Percentiles rank a stretch among this genome's conserved stretches.
Conservation (phyloP, 23 tunicate genomes). For the Halocynthia aurantium region DNA sequence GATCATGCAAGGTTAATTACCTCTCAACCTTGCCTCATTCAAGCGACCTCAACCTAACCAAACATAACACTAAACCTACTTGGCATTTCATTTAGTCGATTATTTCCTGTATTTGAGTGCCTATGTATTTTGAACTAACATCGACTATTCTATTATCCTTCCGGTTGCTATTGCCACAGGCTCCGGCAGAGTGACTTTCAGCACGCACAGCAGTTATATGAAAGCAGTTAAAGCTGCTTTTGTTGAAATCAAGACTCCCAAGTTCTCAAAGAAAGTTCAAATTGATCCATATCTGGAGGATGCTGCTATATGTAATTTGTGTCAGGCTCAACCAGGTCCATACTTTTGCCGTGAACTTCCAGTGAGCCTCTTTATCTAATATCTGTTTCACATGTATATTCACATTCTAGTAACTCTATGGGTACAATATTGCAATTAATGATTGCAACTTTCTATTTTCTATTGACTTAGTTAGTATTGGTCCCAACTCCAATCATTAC, state of each 20-base stretch:
- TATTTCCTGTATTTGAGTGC: neutral
- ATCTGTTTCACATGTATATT: too few relatives aligned
- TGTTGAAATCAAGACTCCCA: slow-evolving; percentile 83
- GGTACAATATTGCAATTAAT: too few relatives aligned
- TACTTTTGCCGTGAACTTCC: slow-evolving; percentile 94
- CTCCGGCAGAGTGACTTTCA: slow-evolving; percentile 92
- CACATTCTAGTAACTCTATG: too few relatives aligned
- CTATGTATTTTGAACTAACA: neutral
- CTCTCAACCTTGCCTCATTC: neutral
- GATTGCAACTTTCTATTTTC: too few relatives aligned
- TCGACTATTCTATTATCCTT: too few relatives aligned
- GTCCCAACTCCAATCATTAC: too few relatives aligned
- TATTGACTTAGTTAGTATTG: too few relatives aligned
- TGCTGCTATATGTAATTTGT: slow-evolving; percentile 75
- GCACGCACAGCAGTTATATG: slow-evolving; percentile 84
- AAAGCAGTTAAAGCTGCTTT: slow-evolving; percentile 86
- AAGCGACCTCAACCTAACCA: neutral
- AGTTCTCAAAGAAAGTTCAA: slow-evolving; percentile 87
- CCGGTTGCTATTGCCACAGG: too few relatives aligned
- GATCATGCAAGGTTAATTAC: neutral
- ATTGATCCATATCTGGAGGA: slow-evolving; percentile 94
- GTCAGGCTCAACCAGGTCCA: slow-evolving; percentile 78
- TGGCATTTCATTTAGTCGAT: neutral
- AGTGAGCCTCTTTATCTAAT: slow-evolving; percentile 32
- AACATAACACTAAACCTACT: neutral